Conservation (phyloP, 2,797 vertebrate genomes). For the Tragelaphus oryx region DNA sequence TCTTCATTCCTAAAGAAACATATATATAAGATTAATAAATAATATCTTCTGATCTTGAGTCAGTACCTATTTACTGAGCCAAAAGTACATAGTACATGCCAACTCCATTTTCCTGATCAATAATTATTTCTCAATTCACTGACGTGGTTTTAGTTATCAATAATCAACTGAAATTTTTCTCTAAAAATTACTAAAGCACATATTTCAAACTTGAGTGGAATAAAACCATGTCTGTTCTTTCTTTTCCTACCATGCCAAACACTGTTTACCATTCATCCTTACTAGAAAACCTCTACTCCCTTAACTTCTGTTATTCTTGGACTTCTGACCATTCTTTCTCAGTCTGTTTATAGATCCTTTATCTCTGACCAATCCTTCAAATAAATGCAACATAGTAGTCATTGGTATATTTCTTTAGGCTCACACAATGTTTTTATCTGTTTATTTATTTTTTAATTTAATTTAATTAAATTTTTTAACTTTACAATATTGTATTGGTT, state of each 20-base stretch:
- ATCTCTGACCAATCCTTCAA: not conserved
- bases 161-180: slow-evolving; percentile 2
- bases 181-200: not conserved
- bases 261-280: not conserved
- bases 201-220: not conserved
- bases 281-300: not conserved
- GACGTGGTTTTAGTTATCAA: slow-evolving; percentile 5
- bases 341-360: not conserved
- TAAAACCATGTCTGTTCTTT: not conserved
- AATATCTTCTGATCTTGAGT: not conserved
- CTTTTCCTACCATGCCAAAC: not conserved
- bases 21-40: not conserved
- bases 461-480: no score
- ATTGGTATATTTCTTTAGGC: not conserved
- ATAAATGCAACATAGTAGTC: not conserved
- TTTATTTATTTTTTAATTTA: no score
- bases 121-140: slow-evolving; percentile 4
- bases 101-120: slow-evolving; percentile 21
- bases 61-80: not conserved
- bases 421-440: not conserved
- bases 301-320: not conserved
- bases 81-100: not conserved
- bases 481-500: no score
- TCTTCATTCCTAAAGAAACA: not conserved
- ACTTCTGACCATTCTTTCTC: not conserved